Conservation (phyloP, 2,113 vertebrate species). For the Pardalotus punctatus region DNA sequence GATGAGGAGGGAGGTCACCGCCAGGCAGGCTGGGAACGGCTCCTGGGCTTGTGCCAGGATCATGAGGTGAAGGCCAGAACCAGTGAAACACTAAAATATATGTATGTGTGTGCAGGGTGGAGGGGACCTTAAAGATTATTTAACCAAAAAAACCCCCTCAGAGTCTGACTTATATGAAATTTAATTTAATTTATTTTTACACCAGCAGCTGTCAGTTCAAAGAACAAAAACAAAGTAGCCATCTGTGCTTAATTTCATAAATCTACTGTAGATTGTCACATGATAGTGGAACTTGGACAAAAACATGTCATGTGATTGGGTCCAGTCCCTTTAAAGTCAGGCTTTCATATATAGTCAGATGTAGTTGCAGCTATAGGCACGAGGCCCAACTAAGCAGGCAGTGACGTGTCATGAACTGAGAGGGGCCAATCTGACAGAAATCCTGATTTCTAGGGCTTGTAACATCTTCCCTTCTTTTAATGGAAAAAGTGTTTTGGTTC, state of each 20-base stretch:
- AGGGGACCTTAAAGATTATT: conserved; percentile 67
- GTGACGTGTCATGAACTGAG: not conserved
- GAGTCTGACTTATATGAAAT: conserved; percentile 82
- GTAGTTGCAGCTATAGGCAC: conserved; percentile 15
- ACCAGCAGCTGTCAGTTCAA: conserved; percentile 85
- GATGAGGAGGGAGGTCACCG: not conserved
- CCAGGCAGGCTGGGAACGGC: not conserved
- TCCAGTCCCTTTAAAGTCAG: conserved; percentile 54
- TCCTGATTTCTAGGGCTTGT: not conserved
- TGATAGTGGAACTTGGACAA: conserved; percentile 73
- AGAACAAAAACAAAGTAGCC: conserved; percentile 84
- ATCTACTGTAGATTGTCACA: conserved; percentile 77
- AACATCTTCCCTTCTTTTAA: not conserved
- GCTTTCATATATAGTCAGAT: conserved; percentile 43
- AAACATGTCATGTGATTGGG: conserved; percentile 71
- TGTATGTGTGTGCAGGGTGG: not conserved
- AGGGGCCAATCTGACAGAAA: not conserved
- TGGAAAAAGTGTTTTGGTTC: not conserved
- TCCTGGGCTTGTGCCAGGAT: conserved; percentile 38
- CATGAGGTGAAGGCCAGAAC: conserved; percentile 55
- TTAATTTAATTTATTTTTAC: conserved; percentile 86
- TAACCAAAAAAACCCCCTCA: conserved; percentile 38
- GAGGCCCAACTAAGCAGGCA: conserved; percentile 1
- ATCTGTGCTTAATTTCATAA: conserved; percentile 84
- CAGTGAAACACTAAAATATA: conserved; percentile 39